phyloP scores from a whole-genome alignment of 2,797 vertebrate genomes.

The Gymnothorax reevesii region DNA sequence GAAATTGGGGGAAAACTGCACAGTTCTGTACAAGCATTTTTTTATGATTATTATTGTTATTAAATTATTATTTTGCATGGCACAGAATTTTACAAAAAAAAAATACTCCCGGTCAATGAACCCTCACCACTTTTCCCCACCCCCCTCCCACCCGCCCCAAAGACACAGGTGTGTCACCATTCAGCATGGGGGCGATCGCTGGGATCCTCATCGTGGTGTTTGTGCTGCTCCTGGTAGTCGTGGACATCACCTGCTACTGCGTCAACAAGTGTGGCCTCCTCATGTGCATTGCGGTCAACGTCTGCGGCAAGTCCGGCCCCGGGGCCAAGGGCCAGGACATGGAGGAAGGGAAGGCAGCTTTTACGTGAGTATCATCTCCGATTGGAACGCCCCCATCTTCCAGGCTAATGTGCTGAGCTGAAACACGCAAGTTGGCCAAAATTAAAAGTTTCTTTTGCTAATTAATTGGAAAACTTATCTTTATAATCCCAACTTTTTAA shows the following conservation, averaged over 20 bases:
- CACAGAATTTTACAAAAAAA: not conserved
- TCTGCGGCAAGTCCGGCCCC: conserved; percentile 88
- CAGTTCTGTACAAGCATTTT: no score
- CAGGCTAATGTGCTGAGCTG: not conserved
- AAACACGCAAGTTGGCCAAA: not conserved
- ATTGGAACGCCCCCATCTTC: not conserved
- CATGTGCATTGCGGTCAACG: conserved; percentile 88
- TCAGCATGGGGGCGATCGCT: conserved; percentile 87
- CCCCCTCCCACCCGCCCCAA: conserved; percentile 51
- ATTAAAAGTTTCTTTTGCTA: not conserved
- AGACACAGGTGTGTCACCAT: conserved; percentile 79
- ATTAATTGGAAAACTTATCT: not conserved
- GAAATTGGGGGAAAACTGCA: no score
- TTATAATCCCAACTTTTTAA: not conserved
- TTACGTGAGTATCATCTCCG: conserved; percentile 82
- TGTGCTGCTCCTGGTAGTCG: conserved; percentile 86
- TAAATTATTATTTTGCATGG: not conserved
- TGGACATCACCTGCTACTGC: conserved; percentile 97
- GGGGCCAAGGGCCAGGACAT: conserved; percentile 90
- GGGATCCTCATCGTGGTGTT: conserved; percentile 92
- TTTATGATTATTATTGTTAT: no score
- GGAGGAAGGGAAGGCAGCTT: conserved; percentile 91
- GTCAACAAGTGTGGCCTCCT: conserved; percentile 97
- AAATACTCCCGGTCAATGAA: conserved; percentile 28
- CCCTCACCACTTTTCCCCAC: not conserved